phyloP scores from a whole-genome alignment of 2,888 invertebrate genomes.

The Cheilosia grossa region DNA sequence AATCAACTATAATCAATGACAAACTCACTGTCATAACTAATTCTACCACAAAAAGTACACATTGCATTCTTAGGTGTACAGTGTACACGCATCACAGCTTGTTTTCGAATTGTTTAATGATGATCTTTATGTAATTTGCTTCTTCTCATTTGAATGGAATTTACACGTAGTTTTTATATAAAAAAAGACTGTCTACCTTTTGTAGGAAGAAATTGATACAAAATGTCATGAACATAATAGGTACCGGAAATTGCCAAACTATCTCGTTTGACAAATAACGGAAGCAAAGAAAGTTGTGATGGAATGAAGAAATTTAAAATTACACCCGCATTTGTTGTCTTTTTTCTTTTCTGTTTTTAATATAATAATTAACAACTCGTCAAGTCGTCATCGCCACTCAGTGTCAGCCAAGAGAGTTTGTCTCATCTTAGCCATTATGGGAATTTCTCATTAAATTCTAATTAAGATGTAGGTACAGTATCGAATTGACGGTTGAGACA shows the following conservation, averaged over 20 bases:
- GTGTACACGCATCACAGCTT: constrained; percentile 49
- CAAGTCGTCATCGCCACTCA: background rate
- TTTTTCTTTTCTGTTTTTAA: constrained; percentile 10
- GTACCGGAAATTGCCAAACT: background rate
- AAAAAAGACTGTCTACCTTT: background rate
- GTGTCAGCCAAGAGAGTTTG: background rate
- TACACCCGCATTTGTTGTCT: constrained; percentile 23
- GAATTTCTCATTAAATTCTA: constrained; percentile 45
- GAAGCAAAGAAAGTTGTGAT: background rate
- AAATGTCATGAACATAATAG: background rate
- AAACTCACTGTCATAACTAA: constrained; percentile 55
- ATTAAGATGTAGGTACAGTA: constrained; percentile 23
- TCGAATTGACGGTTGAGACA: constrained; percentile 7
- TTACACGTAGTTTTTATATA: constrained; percentile 15
- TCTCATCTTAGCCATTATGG: constrained; percentile 8
- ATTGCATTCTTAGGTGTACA: constrained; percentile 45
- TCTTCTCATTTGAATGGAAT: constrained; percentile 37
- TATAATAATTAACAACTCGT: constrained; percentile 32
- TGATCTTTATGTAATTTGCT: constrained; percentile 6
- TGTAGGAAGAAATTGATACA: background rate
- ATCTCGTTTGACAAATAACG: background rate
- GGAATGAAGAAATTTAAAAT: background rate
- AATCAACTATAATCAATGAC: constrained; percentile 47
- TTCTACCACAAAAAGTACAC: constrained; percentile 11
- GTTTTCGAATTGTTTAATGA: constrained; percentile 24